Base-by-base conservation (phyloP, 2,888 invertebrate species). In the Chrysolina oricalcia region DNA sequence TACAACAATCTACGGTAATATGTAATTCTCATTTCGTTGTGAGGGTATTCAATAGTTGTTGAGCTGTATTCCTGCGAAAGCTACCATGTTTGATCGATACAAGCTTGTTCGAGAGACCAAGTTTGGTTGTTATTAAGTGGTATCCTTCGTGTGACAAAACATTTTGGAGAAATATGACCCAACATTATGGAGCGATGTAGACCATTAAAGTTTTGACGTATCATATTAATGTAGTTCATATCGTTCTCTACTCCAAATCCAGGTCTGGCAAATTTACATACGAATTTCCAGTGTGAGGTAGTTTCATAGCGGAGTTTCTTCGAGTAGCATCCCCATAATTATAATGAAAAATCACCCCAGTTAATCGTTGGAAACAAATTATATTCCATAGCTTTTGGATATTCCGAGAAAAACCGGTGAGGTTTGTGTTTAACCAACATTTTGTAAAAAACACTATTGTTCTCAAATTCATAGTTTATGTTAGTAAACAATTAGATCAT, bases 221-320 rank as follows among this genome's bases (percentile, higher is more conserved):
- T 48, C 17, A 48, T 48, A 48, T 48, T 48, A 48, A 48, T 48
- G 48, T 48, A 48, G 48, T 48, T 48, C 48, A 48, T 48, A 48
- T 48, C 48, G 48, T 48, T 48, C 48, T 48, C 48, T 17, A 48
- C 17, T 17, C 48, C 48, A 48, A 48, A 48, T 48, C 48, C 48
- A n/a, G 17, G 48, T 48, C 48, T 48, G n/a, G 48, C 17, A 17
- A 48, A 48, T 48, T 48, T 48, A 17, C 48, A 48, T 48, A 17
- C 10, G 48, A 48, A 48, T 48, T 17, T 48, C 48, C 17, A 48
- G 48, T 48, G 17, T 9, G 48, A 48, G 48, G 17, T 48, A 48
- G 48, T n/a, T 48, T 17, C 48, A 2, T 17, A 48, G 17, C 10
- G 10, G 17, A 17, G 48, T 17, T 17, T 8, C 9, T 48, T 48